Percentiles rank a stretch among this genome's conserved stretches.
phyloP scores from a whole-genome alignment of 2,797 vertebrate species.

The Steatocranus sp. region DNA sequence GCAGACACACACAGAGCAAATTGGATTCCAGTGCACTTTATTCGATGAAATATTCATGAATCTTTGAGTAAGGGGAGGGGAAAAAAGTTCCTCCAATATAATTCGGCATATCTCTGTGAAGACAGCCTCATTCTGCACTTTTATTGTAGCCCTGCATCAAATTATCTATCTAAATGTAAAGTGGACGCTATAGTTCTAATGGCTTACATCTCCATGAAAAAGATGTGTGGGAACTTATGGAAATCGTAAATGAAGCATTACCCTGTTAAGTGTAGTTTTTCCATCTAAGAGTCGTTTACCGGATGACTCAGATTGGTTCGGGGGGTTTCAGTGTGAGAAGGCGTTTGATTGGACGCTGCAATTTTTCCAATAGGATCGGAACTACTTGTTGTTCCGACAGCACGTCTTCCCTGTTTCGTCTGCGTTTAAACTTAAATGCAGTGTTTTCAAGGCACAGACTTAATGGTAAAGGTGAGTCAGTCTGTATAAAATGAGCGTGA shows the following conservation, averaged over 20 bases:
- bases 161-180: slow-evolving; percentile 69
- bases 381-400: slow-evolving; percentile 1
- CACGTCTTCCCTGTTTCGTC: not conserved
- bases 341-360: slow-evolving; percentile 16
- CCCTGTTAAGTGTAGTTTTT: slow-evolving; percentile 9
- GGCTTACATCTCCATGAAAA: not conserved
- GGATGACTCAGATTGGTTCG: slow-evolving; percentile 29
- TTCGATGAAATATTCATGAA: slow-evolving; percentile 71
- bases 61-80: slow-evolving; percentile 22
- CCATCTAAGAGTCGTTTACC: slow-evolving; percentile 18
- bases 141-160: slow-evolving; percentile 39
- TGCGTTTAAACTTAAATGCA: not conserved
- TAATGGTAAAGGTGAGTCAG: not conserved
- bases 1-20: slow-evolving; percentile 24
- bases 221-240: slow-evolving; percentile 6
- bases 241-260: slow-evolving; percentile 14
- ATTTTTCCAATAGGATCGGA: not conserved
- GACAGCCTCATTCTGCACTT: slow-evolving; percentile 11
- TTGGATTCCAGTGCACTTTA: slow-evolving; percentile 43
- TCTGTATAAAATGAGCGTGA: not conserved
- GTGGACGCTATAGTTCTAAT: slow-evolving; percentile 25
- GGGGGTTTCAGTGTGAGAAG: not conserved
- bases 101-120: slow-evolving; percentile 35
- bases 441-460: not conserved
- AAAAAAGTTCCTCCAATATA: slow-evolving; percentile 25